A percentile compares a stretch with the other conserved stretches of the same genome.
phyloP scores from a whole-genome alignment of 2,797 vertebrate genomes.

The Cephalopachus bancanus region DNA sequence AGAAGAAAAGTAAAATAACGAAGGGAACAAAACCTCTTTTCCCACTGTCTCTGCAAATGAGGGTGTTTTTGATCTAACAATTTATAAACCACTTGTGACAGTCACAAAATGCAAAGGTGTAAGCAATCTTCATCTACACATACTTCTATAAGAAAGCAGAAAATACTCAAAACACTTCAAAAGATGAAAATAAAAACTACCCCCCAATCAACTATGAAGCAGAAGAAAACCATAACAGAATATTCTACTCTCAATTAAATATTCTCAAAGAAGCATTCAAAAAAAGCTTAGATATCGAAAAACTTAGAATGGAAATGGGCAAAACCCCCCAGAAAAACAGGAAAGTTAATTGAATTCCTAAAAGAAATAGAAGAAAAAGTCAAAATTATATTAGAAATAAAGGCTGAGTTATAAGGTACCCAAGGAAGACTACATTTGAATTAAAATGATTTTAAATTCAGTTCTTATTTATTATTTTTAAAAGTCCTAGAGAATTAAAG shows the following conservation, averaged over 20 bases:
- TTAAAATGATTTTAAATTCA: constrained; percentile 9
- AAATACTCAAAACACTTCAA: constrained; percentile 11
- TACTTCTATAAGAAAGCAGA: constrained; percentile 10
- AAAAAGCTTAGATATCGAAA: constrained; percentile 1
- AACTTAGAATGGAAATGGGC: neutral
- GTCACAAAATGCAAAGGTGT: neutral
- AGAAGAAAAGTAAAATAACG: neutral
- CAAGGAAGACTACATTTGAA: neutral
- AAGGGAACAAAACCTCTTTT: neutral
- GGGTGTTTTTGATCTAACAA: neutral
- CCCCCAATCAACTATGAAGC: neutral
- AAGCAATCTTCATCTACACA: neutral
- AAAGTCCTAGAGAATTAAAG: constrained; percentile 5
- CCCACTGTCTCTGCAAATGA: neutral
- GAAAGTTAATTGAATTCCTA: neutral
- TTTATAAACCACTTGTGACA: neutral
- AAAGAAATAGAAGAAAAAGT: neutral
- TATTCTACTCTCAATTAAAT: neutral
- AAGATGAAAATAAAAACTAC: neutral
- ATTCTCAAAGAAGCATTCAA: neutral
- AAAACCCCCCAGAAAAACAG: neutral
- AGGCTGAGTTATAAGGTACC: neutral
- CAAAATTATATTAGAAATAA: neutral
- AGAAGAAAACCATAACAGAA: neutral
- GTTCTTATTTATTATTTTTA: constrained; percentile 28